phyloP scores from a whole-genome alignment of 2,888 invertebrate genomes.

The Microctonus hyperodae region DNA sequence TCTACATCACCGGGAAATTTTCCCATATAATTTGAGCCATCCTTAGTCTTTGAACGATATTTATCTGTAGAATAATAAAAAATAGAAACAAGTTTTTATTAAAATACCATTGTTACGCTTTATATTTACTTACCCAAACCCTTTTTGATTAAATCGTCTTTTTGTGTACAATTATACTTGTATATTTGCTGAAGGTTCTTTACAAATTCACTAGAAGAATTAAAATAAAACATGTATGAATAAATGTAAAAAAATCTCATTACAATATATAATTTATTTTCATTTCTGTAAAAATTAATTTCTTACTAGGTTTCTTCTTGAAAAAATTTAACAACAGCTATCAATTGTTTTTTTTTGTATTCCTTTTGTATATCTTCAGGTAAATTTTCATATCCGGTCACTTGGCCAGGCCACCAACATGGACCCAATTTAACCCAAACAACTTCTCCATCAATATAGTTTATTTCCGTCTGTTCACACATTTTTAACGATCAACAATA shows the following conservation, averaged over 20 bases:
- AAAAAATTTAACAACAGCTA: slow-evolving; percentile 85
- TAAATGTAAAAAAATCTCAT: background rate
- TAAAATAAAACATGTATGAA: slow-evolving; percentile 9
- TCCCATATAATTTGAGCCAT: slow-evolving; percentile 69
- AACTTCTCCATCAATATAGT: slow-evolving; percentile 77
- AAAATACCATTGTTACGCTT: background rate
- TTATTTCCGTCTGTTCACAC: slow-evolving; percentile 75
- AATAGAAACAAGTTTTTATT: background rate
- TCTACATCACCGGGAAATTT: slow-evolving; percentile 82
- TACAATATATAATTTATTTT: background rate
- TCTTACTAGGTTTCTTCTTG: slow-evolving; percentile 85
- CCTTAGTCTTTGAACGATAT: slow-evolving; percentile 70
- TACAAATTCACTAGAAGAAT: slow-evolving; percentile 79
- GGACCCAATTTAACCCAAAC: slow-evolving; percentile 86
- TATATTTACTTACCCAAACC: slow-evolving; percentile 73
- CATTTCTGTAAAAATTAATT: slow-evolving; percentile 6
- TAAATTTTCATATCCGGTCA: slow-evolving; percentile 70
- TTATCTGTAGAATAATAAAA: slow-evolving; percentile 64
- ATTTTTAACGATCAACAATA: slow-evolving; percentile 62
- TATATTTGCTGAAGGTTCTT: slow-evolving; percentile 75
- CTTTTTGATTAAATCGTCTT: slow-evolving; percentile 82
- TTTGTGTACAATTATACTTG: slow-evolving; percentile 79
- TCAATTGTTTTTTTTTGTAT: slow-evolving; percentile 73
- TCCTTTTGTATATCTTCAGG: slow-evolving; percentile 74
- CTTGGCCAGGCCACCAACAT: slow-evolving; percentile 89